Evolutionary conservation across 2,797 vertebrate species (phyloP), one percentile per base, ranked within the genome.

Genomic region (Meriones psammophilus): DNA sequence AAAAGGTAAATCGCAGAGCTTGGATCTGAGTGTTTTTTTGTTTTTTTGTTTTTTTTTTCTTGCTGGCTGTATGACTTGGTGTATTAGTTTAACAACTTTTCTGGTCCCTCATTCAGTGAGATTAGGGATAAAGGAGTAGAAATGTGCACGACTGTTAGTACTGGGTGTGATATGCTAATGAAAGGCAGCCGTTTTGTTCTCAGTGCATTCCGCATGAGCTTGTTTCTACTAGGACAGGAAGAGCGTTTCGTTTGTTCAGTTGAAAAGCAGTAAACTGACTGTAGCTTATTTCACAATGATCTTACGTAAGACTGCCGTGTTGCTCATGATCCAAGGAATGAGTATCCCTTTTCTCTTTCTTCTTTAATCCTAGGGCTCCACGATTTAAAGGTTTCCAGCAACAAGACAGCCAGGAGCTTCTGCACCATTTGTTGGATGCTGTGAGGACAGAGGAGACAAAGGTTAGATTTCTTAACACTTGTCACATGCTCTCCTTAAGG

Each of bases 321-420:
- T 85, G 14, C 88, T 64, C 24, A 62, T 86, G 4, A 87, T 58
- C 46, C 4, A 12, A 54, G 3, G 36, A 94, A 87, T 97, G 79
- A 89, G 88, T 89, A 78, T 81, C 17, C 10, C n/a, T 90, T 96
- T 96, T 92, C 95, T 42, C 95, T 39, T 64, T 96, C 24, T 91
- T 92, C 89, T 92, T 97, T 94, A 95, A 97, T 97, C 85, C 0
- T 71, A 99, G 99, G 98, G 99, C 99, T 68, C 99, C 99, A 78
- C 99, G 99, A 54, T 99, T 99, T 98, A 99, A 99, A 97, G 99
- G 99, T 62, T 99, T 99, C 98, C 99, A 99, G 97, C 99, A 99
- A 94, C 99, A 99, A 97, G 99, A 99, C 98, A 99, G 99, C 97
- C 99, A 99, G 97, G 99, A 99, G 97, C 99, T 99, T 88, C 99